These are phyloP conservation scores for Scaptodrosophila lebanonensis DNA, from an alignment of 1,140 invertebrate genomes.

Conservation along the genomic window DNA sequence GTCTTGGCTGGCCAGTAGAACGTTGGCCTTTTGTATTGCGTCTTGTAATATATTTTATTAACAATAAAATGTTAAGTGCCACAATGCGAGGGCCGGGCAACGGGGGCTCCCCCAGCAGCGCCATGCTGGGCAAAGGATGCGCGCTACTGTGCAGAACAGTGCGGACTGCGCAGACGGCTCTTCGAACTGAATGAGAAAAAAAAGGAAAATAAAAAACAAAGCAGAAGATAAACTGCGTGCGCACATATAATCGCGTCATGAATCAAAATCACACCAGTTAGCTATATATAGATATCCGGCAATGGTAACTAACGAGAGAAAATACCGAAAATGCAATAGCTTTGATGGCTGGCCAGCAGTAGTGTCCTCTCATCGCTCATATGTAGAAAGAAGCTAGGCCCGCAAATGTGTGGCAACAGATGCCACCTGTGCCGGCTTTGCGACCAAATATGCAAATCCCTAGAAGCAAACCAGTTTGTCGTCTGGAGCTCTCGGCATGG, in stretches of 20 bases:
- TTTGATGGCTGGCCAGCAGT: too few relatives aligned
- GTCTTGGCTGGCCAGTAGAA: constrained; percentile 23
- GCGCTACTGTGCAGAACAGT: constrained; percentile 42
- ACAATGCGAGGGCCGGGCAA: constrained; percentile 28
- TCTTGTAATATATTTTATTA: constrained; percentile 74
- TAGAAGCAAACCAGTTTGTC: constrained; percentile 38
- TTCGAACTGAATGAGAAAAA: constrained; percentile 43
- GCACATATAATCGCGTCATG: constrained; percentile 72
- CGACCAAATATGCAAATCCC: constrained; percentile 12
- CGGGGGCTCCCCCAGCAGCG: constrained; percentile 16
- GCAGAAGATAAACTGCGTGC: constrained; percentile 73
- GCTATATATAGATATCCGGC: constrained; percentile 74
- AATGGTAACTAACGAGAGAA: constrained; percentile 53
- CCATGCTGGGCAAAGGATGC: constrained; percentile 34
- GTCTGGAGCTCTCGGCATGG: constrained; percentile 1
- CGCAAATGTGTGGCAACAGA: too few relatives aligned
- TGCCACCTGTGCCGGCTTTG: constrained; percentile 27
- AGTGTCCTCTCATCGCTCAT: too few relatives aligned
- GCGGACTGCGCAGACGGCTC: constrained; percentile 15
- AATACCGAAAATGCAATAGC: too few relatives aligned
- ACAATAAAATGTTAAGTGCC: constrained; percentile 75
- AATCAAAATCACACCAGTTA: constrained; percentile 72
- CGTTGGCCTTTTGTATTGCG: constrained; percentile 66
- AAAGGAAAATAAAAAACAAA: too few relatives aligned
- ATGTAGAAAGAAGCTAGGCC: too few relatives aligned